A percentile compares a stretch with the other conserved stretches of the same genome.
These are phyloP conservation scores for Halichoerus grypus DNA, from an alignment of 2,113 vertebrate species.

Conservation along the genomic window DNA sequence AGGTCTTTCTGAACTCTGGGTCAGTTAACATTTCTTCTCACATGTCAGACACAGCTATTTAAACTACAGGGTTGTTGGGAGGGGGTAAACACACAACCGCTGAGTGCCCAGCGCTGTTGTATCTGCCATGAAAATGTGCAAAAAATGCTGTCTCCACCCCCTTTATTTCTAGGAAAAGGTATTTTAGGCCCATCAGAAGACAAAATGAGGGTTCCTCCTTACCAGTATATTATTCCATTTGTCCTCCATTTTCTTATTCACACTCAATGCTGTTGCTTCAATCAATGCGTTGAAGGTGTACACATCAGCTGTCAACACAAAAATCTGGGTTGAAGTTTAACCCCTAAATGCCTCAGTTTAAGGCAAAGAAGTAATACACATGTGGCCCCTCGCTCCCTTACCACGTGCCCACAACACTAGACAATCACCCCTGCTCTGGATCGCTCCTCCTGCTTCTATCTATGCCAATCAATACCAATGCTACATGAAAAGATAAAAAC, in stretches of 20 bases:
- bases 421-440: slow-evolving; percentile 82
- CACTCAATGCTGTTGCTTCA: slow-evolving; percentile 81
- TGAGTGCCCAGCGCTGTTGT: not conserved
- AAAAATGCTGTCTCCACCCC: not conserved
- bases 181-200: not conserved
- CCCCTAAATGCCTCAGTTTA: slow-evolving; percentile 72
- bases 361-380: slow-evolving; percentile 78
- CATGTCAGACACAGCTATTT: not conserved
- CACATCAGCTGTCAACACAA: slow-evolving; percentile 91
- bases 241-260: slow-evolving; percentile 86
- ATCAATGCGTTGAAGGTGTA: slow-evolving; percentile 94
- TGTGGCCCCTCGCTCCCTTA: slow-evolving; percentile 54
- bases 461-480: slow-evolving; percentile 64
- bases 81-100: not conserved
- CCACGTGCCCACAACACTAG: slow-evolving; percentile 60
- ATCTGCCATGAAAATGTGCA: not conserved
- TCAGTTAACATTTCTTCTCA: not conserved
- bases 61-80: not conserved
- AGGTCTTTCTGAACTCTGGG: not conserved
- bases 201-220: slow-evolving; percentile 77
- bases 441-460: slow-evolving; percentile 85
- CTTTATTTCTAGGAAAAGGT: not conserved
- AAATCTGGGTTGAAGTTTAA: not conserved
- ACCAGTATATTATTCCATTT: slow-evolving; percentile 91
- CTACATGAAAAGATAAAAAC: slow-evolving; percentile 7